Evolutionary conservation across 2,113 vertebrate genomes (phyloP).

Genomic region (Tachuris rubrigastra): DNA sequence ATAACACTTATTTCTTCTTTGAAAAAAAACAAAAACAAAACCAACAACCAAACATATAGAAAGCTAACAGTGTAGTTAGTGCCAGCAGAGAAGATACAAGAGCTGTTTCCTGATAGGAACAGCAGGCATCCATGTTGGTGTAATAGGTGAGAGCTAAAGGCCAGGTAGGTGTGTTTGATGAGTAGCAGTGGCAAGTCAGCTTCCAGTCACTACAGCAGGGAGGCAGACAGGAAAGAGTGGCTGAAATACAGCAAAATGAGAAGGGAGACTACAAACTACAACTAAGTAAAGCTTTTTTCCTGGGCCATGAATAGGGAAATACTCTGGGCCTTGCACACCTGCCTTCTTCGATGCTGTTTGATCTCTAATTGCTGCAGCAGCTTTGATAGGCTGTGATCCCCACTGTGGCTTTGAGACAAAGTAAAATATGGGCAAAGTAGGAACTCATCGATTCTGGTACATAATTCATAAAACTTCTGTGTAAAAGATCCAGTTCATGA

Average conservation of each 20-base stretch:
- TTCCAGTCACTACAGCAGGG: rapidly evolving
- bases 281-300: not conserved
- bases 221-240: not conserved
- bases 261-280: not conserved
- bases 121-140: rapidly evolving
- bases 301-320: not conserved
- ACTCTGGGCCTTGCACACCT: not conserved
- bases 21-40: not conserved
- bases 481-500: slow-evolving; percentile 64
- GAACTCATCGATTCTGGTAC: slow-evolving; percentile 56
- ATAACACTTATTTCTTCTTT: not conserved
- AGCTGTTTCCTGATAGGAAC: not conserved
- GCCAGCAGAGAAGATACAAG: not conserved
- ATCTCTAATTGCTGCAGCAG: slow-evolving; percentile 8
- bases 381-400: slow-evolving; percentile 36
- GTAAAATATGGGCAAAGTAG: slow-evolving; percentile 37
- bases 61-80: not conserved
- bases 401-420: slow-evolving; percentile 29
- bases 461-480: slow-evolving; percentile 70
- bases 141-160: not conserved
- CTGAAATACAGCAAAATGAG: not conserved
- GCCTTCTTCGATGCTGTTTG: not conserved
- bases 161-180: not conserved
- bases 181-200: not conserved
- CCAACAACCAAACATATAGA: not conserved